These are phyloP conservation scores for Euzophera pinguis DNA, from an alignment of 2,888 invertebrate genomes.

Conservation along the genomic window DNA sequence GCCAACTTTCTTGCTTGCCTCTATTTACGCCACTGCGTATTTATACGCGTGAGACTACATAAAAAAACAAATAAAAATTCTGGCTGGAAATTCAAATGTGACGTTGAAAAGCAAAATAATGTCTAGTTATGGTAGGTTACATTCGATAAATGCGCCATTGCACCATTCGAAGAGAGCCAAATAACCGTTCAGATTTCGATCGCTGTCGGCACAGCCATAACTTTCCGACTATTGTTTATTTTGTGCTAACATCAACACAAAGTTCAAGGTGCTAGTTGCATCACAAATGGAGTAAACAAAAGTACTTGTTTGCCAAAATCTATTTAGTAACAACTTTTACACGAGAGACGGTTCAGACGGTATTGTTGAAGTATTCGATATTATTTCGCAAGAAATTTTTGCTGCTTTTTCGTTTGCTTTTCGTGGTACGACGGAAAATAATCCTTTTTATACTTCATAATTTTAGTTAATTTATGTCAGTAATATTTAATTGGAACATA, in stretches of 20 bases:
- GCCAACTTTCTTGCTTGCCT: too few species aligned
- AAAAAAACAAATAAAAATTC: too few species aligned
- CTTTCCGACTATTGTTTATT: conserved; percentile 18
- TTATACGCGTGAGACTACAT: too few species aligned
- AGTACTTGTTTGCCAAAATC: conserved; percentile 24
- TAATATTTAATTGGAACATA: too few species aligned
- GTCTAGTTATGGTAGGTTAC: background rate
- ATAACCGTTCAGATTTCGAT: conserved; percentile 9
- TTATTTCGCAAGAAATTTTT: background rate
- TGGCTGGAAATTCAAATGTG: too few species aligned
- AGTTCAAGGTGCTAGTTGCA: conserved; percentile 57
- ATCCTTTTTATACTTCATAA: too few species aligned
- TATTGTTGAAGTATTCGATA: conserved; percentile 1
- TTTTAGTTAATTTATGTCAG: too few species aligned
- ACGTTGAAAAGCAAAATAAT: too few species aligned
- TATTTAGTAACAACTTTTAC: background rate
- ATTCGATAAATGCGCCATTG: background rate
- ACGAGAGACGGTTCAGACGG: conserved; percentile 1
- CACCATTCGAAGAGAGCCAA: background rate
- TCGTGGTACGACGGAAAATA: too few species aligned
- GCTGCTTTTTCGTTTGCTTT: too few species aligned
- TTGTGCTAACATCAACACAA: conserved; percentile 23
- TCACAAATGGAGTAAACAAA: conserved; percentile 43
- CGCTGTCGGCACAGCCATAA: background rate
- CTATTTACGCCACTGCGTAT: too few species aligned